Conservation (phyloP, 2,797 vertebrate genomes). For the Acanthiza pusilla region DNA sequence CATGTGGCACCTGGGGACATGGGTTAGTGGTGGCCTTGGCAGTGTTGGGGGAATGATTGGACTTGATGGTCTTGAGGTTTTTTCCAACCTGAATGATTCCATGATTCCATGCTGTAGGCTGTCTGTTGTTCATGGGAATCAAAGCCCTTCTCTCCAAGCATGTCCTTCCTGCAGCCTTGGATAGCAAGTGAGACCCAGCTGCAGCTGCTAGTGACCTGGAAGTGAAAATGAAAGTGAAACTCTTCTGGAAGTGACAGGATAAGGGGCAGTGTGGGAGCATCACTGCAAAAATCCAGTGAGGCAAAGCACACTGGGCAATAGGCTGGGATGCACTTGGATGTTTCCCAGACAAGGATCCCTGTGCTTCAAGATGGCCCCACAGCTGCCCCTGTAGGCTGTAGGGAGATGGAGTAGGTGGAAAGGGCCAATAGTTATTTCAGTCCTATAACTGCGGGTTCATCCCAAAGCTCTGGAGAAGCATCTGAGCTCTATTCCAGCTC, state of each 20-base stretch:
- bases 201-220: neutral
- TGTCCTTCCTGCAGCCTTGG: neutral
- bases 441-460: neutral
- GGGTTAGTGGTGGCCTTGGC: neutral
- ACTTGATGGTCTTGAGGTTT: neutral
- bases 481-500: neutral
- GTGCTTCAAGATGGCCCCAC: neutral
- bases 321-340: neutral
- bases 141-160: rapidly evolving
- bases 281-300: rapidly evolving
- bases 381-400: too few relatives aligned
- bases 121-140: rapidly evolving
- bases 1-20: neutral
- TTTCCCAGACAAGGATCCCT: neutral
- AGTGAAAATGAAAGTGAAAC: conserved; percentile 9
- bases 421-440: neutral
- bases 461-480: neutral
- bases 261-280: neutral
- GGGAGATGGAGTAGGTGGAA: neutral
- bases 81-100: neutral
- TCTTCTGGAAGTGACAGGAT: neutral
- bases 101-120: neutral
- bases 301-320: neutral
- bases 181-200: neutral
- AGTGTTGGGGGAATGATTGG: neutral